Evolutionary conservation across 2,113 vertebrate species (phyloP).

Genomic region (Catharus bicknelli): DNA sequence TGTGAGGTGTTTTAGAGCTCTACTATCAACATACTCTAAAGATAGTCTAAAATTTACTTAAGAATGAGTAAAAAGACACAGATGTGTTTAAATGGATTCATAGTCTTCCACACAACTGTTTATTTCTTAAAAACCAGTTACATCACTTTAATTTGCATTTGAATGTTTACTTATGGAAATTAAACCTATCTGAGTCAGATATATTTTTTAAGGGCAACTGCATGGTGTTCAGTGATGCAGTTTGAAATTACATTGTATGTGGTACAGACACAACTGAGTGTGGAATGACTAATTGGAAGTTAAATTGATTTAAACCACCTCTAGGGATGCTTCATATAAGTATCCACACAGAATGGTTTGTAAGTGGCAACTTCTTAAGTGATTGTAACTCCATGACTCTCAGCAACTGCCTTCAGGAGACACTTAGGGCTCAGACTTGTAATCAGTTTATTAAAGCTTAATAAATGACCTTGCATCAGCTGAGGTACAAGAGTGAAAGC

Average conservation of each 20-base stretch:
- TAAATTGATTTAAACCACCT: background rate
- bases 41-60: background rate
- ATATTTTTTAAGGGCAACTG: background rate
- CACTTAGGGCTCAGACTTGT: background rate
- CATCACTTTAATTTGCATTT: background rate
- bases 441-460: conserved; percentile 42
- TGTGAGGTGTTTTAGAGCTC: background rate
- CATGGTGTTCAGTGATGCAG: background rate
- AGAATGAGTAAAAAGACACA: background rate
- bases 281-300: background rate
- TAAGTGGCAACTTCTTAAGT: background rate
- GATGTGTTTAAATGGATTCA: background rate
- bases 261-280: background rate
- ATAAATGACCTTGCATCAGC: background rate
- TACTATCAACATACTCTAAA: background rate
- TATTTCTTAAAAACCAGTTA: background rate
- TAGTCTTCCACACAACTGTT: background rate
- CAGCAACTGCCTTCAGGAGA: background rate
- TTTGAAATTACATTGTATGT: background rate
- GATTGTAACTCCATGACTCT: background rate
- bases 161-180: background rate
- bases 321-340: background rate
- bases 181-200: background rate
- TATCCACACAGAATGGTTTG: background rate
- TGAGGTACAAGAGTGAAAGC: conserved; percentile 2